These are phyloP conservation scores for Tribolium freemani DNA, from an alignment of 2,888 invertebrate genomes.

Conservation along the genomic window DNA sequence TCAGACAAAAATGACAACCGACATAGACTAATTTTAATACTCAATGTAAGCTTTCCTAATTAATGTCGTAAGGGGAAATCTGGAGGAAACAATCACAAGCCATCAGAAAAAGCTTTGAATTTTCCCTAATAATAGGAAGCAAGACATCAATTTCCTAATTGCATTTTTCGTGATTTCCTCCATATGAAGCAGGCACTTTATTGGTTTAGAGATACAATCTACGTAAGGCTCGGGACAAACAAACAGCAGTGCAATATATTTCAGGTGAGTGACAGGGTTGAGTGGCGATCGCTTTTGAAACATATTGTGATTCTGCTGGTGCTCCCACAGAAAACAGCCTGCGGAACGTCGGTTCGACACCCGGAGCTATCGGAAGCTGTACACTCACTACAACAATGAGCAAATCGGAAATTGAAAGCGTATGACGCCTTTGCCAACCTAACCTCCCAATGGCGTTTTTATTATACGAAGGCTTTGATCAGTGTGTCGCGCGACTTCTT, in stretches of 20 bases:
- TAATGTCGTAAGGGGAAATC: too few species aligned
- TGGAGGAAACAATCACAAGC: too few species aligned
- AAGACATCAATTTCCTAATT: too few species aligned
- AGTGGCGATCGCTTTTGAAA: slow-evolving; percentile 57
- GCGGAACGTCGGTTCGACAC: slow-evolving; percentile 22
- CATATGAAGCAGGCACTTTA: slow-evolving; percentile 40
- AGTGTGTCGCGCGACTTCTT: slow-evolving; percentile 25
- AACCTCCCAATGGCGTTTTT: slow-evolving; percentile 27
- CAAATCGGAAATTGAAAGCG: slow-evolving; percentile 45
- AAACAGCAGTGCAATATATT: slow-evolving; percentile 55
- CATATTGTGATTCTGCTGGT: slow-evolving; percentile 55
- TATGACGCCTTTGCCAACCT: slow-evolving; percentile 30
- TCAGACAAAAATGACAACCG: too few species aligned
- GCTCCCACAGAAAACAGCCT: slow-evolving; percentile 27
- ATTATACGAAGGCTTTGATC: slow-evolving; percentile 31
- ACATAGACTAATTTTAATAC: too few species aligned
- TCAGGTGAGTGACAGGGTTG: slow-evolving; percentile 59
- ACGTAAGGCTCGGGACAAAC: slow-evolving; percentile 50
- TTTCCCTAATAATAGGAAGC: too few species aligned
- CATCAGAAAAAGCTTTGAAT: too few species aligned
- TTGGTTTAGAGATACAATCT: slow-evolving; percentile 57
- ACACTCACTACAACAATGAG: slow-evolving; percentile 43
- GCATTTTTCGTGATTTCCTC: too few species aligned
- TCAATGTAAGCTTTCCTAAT: too few species aligned
- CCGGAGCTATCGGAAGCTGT: slow-evolving; percentile 36